Base-by-base conservation (phyloP, 1,140 invertebrate species). In the Mya arenaria region DNA sequence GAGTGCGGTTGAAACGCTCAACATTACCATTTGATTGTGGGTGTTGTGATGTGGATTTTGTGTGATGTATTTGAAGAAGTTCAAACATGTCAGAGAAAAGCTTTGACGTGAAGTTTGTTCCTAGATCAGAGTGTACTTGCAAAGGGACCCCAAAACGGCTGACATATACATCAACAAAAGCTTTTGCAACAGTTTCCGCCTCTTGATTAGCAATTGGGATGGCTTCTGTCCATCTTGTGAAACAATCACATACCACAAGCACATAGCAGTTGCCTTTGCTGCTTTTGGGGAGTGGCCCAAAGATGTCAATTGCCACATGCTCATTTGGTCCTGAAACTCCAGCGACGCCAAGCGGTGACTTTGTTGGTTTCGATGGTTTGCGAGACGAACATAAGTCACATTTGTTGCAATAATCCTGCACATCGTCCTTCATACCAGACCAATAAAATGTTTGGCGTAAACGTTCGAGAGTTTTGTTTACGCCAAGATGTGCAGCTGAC, bases 61-160 rank as follows among this genome's bases (percentile, higher is more conserved):
- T 73, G 28, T 85, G 72, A 25, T 71, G 41, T 28, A 84, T 81
- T 6, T 65, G 62, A 8, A 84, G 37, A 17, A 37, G 37, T 19
- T 79, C n/a, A 39, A 75, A 84, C 13, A 87, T 25, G 17, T 84
- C 63, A 1, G n/a, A 28, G 17, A 84, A 73, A 3, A 88, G 15
- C 36, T 66, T 15, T 3, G 68, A 74, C 34, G 48, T 39, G 41
- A 88, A 84, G 60, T 87, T 71, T 10, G 34, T 63, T 19, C 91
- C 92, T 73, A 92, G 89, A 82, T 93, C 92, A 0, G 91, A 82
- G 19, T 90, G 79, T 0, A 93, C 80, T 36, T 89, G 82, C 15
- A 88, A 34, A 0, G 93, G 93, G 1, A 89, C 79, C 13, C 93
- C 93, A 77, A 88, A 89, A 4, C 88, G 73, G 55, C 79, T 86